phyloP scores from a whole-genome alignment of 2,888 invertebrate species.

The Cecidostiba fungosa region DNA sequence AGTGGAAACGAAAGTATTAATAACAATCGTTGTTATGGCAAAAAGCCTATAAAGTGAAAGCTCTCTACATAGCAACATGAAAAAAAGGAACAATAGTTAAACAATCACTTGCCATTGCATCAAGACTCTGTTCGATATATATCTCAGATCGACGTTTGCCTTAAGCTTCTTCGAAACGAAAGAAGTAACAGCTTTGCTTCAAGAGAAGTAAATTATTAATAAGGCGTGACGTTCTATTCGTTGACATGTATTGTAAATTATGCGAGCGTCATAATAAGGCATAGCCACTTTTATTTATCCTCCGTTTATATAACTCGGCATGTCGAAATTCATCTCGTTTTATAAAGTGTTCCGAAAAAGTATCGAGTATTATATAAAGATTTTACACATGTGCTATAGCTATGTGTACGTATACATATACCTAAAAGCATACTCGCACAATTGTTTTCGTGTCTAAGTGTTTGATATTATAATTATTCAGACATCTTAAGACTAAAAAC shows the following conservation, averaged over 20 bases:
- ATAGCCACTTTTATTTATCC: slow-evolving; percentile 43
- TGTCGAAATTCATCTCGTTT: slow-evolving; percentile 38
- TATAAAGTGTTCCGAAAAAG: slow-evolving; percentile 34
- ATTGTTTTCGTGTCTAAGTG: slow-evolving; percentile 59
- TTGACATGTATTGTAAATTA: slow-evolving; percentile 39
- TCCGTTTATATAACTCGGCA: slow-evolving; percentile 28
- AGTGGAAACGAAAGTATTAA: slow-evolving; percentile 67
- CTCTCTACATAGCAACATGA: slow-evolving; percentile 66
- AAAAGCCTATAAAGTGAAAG: slow-evolving; percentile 60
- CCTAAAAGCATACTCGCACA: slow-evolving; percentile 33
- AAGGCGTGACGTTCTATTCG: slow-evolving; percentile 34
- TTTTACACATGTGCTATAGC: neutral
- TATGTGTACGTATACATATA: slow-evolving; percentile 27
- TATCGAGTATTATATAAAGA: slow-evolving; percentile 38
- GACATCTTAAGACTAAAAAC: slow-evolving; percentile 57
- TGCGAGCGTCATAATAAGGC: slow-evolving; percentile 45
- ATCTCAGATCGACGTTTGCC: slow-evolving; percentile 60
- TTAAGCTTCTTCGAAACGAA: slow-evolving; percentile 51
- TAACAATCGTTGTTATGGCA: slow-evolving; percentile 60
- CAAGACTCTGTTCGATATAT: slow-evolving; percentile 67
- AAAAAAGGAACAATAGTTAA: slow-evolving; percentile 54
- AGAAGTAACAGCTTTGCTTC: slow-evolving; percentile 47
- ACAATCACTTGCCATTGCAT: slow-evolving; percentile 66
- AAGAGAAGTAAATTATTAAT: slow-evolving; percentile 46
- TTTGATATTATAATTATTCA: slow-evolving; percentile 59